Percentiles rank a stretch among this genome's conserved stretches.
Evolutionary conservation across 2,888 invertebrate genomes (phyloP).

Genomic region (Heliconius aoede): DNA sequence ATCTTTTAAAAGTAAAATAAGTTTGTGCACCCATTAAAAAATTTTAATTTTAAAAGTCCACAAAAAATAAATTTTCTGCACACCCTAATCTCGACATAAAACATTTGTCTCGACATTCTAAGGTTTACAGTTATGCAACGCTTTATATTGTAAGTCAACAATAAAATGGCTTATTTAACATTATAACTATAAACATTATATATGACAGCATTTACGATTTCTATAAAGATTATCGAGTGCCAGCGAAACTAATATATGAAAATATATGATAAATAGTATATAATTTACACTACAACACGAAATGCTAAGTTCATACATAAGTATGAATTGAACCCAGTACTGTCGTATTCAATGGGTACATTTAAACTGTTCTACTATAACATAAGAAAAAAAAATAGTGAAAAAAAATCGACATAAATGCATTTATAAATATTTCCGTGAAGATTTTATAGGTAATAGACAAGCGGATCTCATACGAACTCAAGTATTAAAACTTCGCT

Average conservation of each 20-base stretch:
- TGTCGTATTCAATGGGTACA: no score
- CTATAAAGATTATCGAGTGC: slow-evolving; percentile 5
- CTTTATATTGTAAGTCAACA: slow-evolving; percentile 26
- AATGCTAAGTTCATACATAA: no score
- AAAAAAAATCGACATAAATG: background rate
- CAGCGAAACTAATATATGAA: background rate
- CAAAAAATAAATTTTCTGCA: background rate
- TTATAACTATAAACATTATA: slow-evolving; percentile 7
- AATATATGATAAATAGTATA: background rate
- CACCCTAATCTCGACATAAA: slow-evolving; percentile 7
- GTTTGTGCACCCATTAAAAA: no score
- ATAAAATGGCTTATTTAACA: slow-evolving; percentile 28
- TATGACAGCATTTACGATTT: slow-evolving; percentile 13
- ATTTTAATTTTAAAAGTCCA: background rate
- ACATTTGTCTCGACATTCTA: slow-evolving; percentile 22
- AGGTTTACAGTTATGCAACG: slow-evolving; percentile 31
- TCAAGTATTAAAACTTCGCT: background rate
- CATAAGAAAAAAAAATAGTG: background rate
- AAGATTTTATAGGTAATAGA: slow-evolving; percentile 6
- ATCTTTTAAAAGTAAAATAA: no score
- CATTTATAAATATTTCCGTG: background rate
- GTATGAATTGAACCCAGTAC: no score
- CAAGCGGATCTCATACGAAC: background rate
- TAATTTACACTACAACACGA: no score
- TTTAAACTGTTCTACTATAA: background rate